phyloP scores from a whole-genome alignment of 2,888 invertebrate species.

The Drosophila austrosaltans region DNA sequence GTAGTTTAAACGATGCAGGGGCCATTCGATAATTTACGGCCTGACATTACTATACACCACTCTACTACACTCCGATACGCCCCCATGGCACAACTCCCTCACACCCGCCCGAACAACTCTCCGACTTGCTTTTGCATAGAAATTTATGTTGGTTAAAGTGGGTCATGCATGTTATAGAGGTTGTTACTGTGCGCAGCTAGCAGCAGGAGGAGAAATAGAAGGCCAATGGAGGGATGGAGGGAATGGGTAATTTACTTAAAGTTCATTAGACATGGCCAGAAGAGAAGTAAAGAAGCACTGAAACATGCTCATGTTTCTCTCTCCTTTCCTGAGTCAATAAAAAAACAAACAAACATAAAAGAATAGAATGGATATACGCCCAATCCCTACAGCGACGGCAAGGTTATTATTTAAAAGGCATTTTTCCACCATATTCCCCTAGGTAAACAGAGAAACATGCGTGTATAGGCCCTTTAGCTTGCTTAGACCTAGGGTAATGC shows the following conservation, averaged over 20 bases:
- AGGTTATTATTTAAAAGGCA: conserved; percentile 51
- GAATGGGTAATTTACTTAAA: conserved; percentile 58
- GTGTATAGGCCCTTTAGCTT: conserved; percentile 21
- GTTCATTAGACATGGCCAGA: conserved; percentile 54
- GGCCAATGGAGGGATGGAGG: conserved; percentile 22
- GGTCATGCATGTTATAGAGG: conserved; percentile 57
- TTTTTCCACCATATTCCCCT: conserved; percentile 30
- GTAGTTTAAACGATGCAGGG: conserved; percentile 11
- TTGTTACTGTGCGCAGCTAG: conserved; percentile 37
- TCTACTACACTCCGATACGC: neutral
- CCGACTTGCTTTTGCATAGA: conserved; percentile 25
- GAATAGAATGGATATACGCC: neutral
- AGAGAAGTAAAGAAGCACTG: conserved; percentile 17
- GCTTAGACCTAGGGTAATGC: conserved; percentile 23
- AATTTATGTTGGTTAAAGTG: conserved; percentile 58
- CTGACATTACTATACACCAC: conserved; percentile 9
- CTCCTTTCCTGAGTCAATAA: conserved; percentile 57
- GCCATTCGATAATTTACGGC: conserved; percentile 47
- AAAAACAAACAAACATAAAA: conserved; percentile 33
- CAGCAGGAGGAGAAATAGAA: neutral
- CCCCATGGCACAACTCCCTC: neutral
- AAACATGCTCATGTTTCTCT: conserved; percentile 56
- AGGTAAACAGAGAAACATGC: conserved; percentile 34
- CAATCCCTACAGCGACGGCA: conserved; percentile 17
- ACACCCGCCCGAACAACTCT: conserved; percentile 21